These are phyloP conservation scores for Syncerus caffer DNA, from an alignment of 2,797 vertebrate species.

Conservation along the genomic window DNA sequence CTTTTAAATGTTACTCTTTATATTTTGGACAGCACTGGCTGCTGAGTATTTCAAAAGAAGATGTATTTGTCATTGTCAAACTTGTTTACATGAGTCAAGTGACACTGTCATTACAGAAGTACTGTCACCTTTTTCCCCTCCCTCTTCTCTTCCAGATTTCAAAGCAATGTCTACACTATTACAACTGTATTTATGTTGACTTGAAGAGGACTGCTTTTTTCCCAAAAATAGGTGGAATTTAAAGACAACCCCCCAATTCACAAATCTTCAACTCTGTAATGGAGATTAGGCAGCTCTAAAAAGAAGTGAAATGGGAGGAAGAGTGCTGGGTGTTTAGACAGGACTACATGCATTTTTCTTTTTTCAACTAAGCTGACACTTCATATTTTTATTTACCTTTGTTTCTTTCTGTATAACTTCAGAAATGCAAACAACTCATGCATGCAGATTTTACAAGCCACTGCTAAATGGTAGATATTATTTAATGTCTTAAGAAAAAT, in stretches of 20 bases:
- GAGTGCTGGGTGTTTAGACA: background rate
- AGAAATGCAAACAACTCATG: background rate
- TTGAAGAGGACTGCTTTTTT: background rate
- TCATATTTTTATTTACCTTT: constrained; percentile 33
- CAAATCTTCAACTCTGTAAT: background rate
- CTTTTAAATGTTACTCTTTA: constrained; percentile 2
- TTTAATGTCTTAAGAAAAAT: background rate
- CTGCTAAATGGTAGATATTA: background rate
- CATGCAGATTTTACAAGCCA: background rate
- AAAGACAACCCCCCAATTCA: background rate
- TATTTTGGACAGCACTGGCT: constrained; percentile 23
- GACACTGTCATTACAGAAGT: background rate
- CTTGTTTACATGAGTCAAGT: constrained; percentile 41
- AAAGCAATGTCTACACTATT: background rate
- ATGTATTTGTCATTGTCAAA: constrained; percentile 50
- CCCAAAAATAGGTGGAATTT: background rate
- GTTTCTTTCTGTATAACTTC: background rate
- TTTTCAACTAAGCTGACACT: background rate
- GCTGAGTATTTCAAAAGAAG: constrained; percentile 41
- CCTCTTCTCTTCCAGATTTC: background rate
- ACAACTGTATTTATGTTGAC: background rate
- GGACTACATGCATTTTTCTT: background rate
- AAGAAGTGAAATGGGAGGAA: background rate
- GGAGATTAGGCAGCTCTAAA: background rate
- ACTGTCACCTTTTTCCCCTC: background rate